Percentiles rank a stretch among this genome's conserved stretches.
These are phyloP conservation scores for Tetropium fuscum DNA, from an alignment of 2,888 invertebrate species.

Conservation along the genomic window DNA sequence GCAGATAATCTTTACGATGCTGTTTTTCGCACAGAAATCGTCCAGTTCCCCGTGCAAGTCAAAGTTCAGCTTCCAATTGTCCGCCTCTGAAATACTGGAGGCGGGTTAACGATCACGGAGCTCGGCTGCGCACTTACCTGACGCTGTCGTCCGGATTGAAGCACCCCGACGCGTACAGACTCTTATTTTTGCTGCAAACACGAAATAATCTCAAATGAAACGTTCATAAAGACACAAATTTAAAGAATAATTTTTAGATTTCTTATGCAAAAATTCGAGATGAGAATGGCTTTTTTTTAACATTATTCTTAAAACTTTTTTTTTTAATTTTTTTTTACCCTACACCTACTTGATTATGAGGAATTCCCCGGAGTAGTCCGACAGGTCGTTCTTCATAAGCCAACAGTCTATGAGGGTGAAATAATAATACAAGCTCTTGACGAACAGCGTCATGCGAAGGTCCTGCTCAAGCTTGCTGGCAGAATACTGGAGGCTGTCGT, in stretches of 20 bases:
- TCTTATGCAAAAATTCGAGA: too few relatives aligned
- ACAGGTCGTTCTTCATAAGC: constrained; percentile 59
- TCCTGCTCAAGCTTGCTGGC: constrained; percentile 58
- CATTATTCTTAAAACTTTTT: too few relatives aligned
- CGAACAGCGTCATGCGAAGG: constrained; percentile 58
- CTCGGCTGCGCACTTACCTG: too few relatives aligned
- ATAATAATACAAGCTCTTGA: constrained; percentile 60
- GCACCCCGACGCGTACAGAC: constrained; percentile 2
- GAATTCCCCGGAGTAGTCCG: constrained; percentile 59
- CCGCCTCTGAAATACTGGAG: constrained; percentile 31
- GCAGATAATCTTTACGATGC: constrained; percentile 56
- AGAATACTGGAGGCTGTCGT: constrained; percentile 52
- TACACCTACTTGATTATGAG: constrained; percentile 47
- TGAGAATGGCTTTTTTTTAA: too few relatives aligned
- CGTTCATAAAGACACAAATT: too few relatives aligned
- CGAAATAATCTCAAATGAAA: too few relatives aligned
- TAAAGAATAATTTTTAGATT: too few relatives aligned
- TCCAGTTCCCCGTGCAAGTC: constrained; percentile 44
- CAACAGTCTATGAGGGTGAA: constrained; percentile 58
- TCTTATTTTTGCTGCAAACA: constrained; percentile 29
- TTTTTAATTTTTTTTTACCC: too few relatives aligned
- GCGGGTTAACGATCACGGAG: too few relatives aligned
- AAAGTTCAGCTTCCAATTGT: constrained; percentile 41
- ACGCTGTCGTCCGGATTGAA: neutral
- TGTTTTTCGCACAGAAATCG: constrained; percentile 47